Conservation (phyloP, 1,140 invertebrate genomes). For the Drosophila willistoni region DNA sequence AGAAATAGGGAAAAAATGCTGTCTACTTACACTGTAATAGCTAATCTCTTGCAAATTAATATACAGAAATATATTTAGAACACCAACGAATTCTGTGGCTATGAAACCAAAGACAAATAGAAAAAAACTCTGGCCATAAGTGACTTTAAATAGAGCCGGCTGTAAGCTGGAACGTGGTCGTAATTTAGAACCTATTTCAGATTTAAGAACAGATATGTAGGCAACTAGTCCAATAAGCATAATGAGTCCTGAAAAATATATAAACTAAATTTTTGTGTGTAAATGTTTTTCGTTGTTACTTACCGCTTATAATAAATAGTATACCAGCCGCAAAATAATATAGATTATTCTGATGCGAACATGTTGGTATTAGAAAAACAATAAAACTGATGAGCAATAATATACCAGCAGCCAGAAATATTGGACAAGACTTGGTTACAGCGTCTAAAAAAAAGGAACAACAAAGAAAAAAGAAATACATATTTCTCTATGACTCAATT, state of each 20-base stretch:
- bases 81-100: constrained; percentile 91
- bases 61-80: constrained; percentile 93
- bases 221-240: constrained; percentile 95
- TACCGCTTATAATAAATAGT: constrained; percentile 87
- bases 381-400: constrained; percentile 86
- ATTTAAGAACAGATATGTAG: constrained; percentile 96
- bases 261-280: neutral
- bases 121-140: constrained; percentile 94
- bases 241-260: constrained; percentile 88
- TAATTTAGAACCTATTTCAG: constrained; percentile 93
- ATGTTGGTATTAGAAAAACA: constrained; percentile 86
- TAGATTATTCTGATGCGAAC: constrained; percentile 85
- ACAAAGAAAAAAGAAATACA: neutral
- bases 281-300: constrained; percentile 14
- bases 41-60: constrained; percentile 88
- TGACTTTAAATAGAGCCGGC: constrained; percentile 91
- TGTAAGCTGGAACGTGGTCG: constrained; percentile 90
- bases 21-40: constrained; percentile 71
- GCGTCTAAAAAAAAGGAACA: constrained; percentile 86
- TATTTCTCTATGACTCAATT: too few species aligned
- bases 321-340: constrained; percentile 88
- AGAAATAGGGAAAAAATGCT: too few species aligned
- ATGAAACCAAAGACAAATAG: constrained; percentile 93
- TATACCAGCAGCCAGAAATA: constrained; percentile 87
- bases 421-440: constrained; percentile 87